Evolutionary conservation across 2,888 invertebrate genomes (phyloP), one percentile per base, ranked within the genome.

Genomic region (Litoditis marina): DNA sequence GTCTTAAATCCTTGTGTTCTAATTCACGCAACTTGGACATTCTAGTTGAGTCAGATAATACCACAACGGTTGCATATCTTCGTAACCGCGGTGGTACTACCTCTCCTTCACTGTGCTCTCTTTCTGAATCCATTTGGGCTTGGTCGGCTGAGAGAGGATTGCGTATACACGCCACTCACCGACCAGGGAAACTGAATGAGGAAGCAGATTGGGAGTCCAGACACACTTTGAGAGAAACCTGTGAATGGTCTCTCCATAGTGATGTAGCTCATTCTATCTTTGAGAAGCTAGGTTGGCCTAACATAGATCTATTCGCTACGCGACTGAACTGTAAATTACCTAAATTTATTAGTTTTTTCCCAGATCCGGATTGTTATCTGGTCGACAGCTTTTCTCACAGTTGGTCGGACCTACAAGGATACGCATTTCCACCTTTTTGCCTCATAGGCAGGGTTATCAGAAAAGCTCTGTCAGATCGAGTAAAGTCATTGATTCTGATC

Each of bases 381-480:
- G 56, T 56, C 19, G 60, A 58, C 32, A 32, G 28, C 6, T 58
- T 58, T 22, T 13, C 25, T 19, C 46, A 58, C 4, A 46, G 25
- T 19, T 58, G 58, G 58, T 32, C 27, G 19, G 61, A 30, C 19
- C 19, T 58, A 8, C 16, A 27, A 19, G 58, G 28, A 1, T 58
- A 61, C 59, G 58, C 58, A 54, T 58, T 58, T 58, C 58, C 58
- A 25, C 58, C 58, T 0, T 58, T 56, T 5, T 22, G 25, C 13
- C 58, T 56, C 31, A 32, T 58, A 22, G 56, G 28, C 11, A 54
- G 30, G 5, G 19, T 19, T 8, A 22, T 58, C 16, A 28, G 30
- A 55, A 58, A 58, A 19, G 58, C 58, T 11, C 28, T 5, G 27
- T 16, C 11, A 32, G 58, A 58, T 22, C 27, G 19, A 22, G 58